Conservation (phyloP, 2,888 invertebrate species). For the Agrochola litura region DNA sequence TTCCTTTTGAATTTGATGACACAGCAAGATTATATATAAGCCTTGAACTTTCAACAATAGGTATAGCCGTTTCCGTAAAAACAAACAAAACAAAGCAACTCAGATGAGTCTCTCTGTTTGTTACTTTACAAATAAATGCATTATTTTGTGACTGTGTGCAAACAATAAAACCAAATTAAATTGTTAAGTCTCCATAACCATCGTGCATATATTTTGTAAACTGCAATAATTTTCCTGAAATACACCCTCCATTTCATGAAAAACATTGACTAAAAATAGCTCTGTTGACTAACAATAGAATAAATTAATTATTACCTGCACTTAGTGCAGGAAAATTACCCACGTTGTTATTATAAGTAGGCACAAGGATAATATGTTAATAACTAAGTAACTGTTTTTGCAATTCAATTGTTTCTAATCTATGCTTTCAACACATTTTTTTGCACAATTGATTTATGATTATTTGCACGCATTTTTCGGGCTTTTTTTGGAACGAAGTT, state of each 20-base stretch:
- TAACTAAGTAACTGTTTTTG: constrained; percentile 3
- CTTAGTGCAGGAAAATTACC: constrained; percentile 25
- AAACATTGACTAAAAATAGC: constrained; percentile 36
- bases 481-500: too few relatives aligned
- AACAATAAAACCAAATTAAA: not conserved
- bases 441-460: not conserved
- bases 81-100: too few relatives aligned
- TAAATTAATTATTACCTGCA: constrained; percentile 38
- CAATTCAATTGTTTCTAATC: constrained; percentile 24
- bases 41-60: too few relatives aligned
- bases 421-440: constrained; percentile 9
- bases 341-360: constrained; percentile 13
- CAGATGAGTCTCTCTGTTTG: not conserved
- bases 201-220: not conserved
- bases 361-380: constrained; percentile 36
- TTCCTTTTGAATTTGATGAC: too few relatives aligned
- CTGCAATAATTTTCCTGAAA: constrained; percentile 13
- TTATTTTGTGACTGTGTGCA: not conserved
- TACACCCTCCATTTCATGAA: constrained; percentile 29
- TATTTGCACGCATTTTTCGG: not conserved
- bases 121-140: not conserved
- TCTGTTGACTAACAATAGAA: constrained; percentile 36
- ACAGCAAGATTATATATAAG: too few relatives aligned
- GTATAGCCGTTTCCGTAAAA: too few relatives aligned
- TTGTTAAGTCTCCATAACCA: not conserved